These are phyloP conservation scores for Tuberolachnus salignus DNA, from an alignment of 2,888 invertebrate species.

Conservation along the genomic window DNA sequence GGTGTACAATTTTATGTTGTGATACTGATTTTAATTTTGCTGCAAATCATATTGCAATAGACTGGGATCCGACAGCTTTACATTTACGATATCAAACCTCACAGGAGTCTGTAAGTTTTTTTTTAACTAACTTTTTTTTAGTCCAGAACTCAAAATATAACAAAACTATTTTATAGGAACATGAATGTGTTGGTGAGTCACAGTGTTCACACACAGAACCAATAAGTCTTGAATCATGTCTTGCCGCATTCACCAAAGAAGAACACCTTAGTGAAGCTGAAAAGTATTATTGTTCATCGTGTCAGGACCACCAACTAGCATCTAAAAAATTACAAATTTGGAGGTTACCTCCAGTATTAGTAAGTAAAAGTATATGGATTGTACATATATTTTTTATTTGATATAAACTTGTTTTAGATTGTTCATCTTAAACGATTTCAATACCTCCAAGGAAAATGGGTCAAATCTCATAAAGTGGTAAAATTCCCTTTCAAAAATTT, in stretches of 20 bases:
- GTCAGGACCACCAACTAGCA: conserved; percentile 82
- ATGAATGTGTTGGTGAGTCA: conserved; percentile 74
- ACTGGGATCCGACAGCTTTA: conserved; percentile 94
- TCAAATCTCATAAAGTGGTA: conserved; percentile 91
- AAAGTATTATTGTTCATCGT: conserved; percentile 83
- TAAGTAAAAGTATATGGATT: conserved; percentile 62
- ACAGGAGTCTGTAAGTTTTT: conserved; percentile 70
- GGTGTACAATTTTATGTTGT: conserved; percentile 78
- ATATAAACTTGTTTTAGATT: conserved; percentile 68
- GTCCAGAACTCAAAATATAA: neutral
- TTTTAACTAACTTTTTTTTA: neutral
- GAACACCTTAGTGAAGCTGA: conserved; percentile 80
- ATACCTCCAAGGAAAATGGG: conserved; percentile 88
- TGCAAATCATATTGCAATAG: conserved; percentile 74
- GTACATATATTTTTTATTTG: neutral
- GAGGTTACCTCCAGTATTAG: conserved; percentile 86
- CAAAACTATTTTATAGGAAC: conserved; percentile 66
- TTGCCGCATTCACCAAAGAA: conserved; percentile 85
- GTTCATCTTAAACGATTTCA: conserved; percentile 92
- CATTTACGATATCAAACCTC: conserved; percentile 86
- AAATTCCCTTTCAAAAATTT: conserved; percentile 86
- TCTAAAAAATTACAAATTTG: conserved; percentile 91
- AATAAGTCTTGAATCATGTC: conserved; percentile 82
- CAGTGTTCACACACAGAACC: conserved; percentile 79
- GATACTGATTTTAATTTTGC: conserved; percentile 62